Conservation (phyloP, 2,888 invertebrate genomes). For the Pristionchus mayeri region DNA sequence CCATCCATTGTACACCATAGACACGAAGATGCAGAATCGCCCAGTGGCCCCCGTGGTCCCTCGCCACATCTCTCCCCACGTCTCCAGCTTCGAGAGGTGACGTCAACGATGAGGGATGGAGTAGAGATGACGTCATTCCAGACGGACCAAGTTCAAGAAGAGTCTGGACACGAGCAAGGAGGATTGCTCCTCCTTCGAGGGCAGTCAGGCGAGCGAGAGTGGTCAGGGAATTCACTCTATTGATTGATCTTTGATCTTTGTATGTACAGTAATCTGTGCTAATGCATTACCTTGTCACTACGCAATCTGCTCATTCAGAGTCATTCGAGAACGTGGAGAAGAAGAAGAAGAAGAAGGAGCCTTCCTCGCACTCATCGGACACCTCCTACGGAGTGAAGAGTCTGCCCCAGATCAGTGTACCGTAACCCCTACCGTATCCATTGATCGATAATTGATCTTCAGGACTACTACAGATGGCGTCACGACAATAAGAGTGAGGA, state of each 20-base stretch:
- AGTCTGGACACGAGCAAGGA: slow-evolving; percentile 11
- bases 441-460: not conserved
- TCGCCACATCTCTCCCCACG: not conserved
- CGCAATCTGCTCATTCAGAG: not conserved
- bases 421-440: not conserved
- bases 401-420: slow-evolving; percentile 5
- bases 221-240: not conserved
- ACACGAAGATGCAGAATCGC: not conserved
- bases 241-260: not conserved
- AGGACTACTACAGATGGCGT: slow-evolving; percentile 17
- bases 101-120: not conserved
- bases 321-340: not conserved
- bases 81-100: slow-evolving; percentile 24
- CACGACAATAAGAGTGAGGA: not conserved
- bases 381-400: slow-evolving; percentile 10
- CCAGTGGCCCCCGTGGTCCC: not conserved
- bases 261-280: not conserved
- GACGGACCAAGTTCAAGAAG: not conserved
- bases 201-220: slow-evolving; percentile 6
- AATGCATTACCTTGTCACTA: not conserved
- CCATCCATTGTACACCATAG: not conserved
- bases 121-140: not conserved
- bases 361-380: slow-evolving; percentile 4
- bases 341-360: slow-evolving; percentile 7
- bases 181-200: not conserved